These are phyloP conservation scores for Oxycera nigricornis DNA, from an alignment of 2,888 invertebrate genomes.

Conservation along the genomic window DNA sequence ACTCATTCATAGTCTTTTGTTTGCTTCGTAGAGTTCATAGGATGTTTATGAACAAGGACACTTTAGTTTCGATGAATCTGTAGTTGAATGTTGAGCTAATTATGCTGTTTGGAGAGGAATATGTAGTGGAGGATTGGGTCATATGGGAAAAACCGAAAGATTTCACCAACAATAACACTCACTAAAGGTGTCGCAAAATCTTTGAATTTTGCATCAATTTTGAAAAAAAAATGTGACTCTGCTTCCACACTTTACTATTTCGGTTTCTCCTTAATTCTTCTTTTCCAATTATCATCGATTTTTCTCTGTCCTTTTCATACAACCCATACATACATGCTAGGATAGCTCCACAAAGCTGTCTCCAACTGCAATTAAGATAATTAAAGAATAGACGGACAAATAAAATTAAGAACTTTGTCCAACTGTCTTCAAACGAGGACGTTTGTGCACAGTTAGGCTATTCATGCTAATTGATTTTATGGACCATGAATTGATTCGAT, in stretches of 20 bases:
- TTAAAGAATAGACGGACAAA: conserved; percentile 28
- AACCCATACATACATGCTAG: background rate
- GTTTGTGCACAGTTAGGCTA: background rate
- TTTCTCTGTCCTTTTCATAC: background rate
- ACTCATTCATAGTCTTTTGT: background rate
- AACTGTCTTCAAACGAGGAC: background rate
- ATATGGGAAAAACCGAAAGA: background rate
- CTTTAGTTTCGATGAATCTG: background rate
- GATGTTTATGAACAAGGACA: background rate
- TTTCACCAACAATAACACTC: background rate
- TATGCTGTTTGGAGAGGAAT: conserved; percentile 6
- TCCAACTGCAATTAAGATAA: conserved; percentile 7
- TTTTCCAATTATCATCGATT: no score
- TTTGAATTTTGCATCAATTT: background rate
- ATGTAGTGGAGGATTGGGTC: background rate
- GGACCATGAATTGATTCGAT: conserved; percentile 30
- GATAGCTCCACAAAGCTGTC: background rate
- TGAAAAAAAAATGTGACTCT: background rate
- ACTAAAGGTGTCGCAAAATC: no score
- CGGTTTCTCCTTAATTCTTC: background rate
- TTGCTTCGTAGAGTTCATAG: background rate
- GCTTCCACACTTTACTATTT: background rate
- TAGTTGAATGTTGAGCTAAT: background rate
- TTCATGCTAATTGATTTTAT: conserved; percentile 33
- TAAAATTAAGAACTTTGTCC: conserved; percentile 13